Percentiles rank a stretch among this genome's conserved stretches.
Evolutionary conservation across 1,140 invertebrate species (phyloP).

Genomic region (Homarus americanus): DNA sequence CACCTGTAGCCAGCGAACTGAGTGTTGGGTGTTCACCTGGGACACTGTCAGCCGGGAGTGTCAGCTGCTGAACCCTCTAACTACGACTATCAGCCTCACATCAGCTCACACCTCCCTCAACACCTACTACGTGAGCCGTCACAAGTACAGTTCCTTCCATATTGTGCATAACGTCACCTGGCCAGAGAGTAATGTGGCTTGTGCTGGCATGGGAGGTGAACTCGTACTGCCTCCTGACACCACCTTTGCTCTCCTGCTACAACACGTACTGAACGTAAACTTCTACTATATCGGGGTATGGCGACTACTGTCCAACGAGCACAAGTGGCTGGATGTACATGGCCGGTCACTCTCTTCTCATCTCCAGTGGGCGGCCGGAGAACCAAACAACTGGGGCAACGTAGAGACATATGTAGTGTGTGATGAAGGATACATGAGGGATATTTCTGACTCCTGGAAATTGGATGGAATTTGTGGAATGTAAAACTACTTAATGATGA

Average conservation of each 20-base stretch:
- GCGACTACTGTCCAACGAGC: neutral
- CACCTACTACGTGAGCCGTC: neutral
- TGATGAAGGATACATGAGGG: neutral
- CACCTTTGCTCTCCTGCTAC: neutral
- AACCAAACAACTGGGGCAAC: neutral
- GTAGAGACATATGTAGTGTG: neutral
- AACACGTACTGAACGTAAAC: neutral
- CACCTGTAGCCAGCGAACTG: neutral
- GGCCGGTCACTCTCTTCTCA: neutral
- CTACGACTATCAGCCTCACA: neutral
- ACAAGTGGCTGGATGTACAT: neutral
- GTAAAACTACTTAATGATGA: too few species aligned
- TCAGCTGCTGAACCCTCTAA: neutral
- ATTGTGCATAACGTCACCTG: neutral
- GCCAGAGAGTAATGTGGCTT: neutral
- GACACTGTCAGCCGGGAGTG: neutral
- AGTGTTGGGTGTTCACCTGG: neutral
- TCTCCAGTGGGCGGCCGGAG: neutral
- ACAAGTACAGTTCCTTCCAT: neutral
- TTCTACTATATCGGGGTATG: neutral
- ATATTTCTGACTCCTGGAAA: neutral
- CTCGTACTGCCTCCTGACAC: neutral
- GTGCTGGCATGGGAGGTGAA: neutral
- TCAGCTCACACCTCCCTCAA: neutral
- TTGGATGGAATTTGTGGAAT: neutral